phyloP scores from a whole-genome alignment of 2,797 vertebrate genomes.

The Sebastiscus tertius region DNA sequence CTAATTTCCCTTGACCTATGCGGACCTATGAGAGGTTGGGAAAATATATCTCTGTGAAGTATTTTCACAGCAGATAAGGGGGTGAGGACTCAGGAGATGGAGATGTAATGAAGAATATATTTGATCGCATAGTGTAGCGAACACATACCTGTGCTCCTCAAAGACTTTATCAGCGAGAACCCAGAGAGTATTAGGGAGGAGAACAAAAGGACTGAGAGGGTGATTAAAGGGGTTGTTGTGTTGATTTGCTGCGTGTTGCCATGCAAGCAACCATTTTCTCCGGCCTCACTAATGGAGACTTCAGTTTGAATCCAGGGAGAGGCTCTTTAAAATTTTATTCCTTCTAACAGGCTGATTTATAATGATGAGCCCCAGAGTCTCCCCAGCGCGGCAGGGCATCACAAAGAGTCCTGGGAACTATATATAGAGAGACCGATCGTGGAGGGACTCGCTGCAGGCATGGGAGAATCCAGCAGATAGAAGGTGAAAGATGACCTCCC shows the following conservation, averaged over 20 bases:
- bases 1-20: constrained; percentile 63
- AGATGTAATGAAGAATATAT: constrained; percentile 30
- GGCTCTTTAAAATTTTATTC: constrained; percentile 82
- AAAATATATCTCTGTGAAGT: constrained; percentile 30
- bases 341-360: constrained; percentile 81
- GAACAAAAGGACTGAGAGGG: constrained; percentile 41
- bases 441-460: constrained; percentile 58
- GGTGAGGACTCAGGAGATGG: not conserved
- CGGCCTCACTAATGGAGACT: constrained; percentile 79
- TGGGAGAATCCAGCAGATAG: constrained; percentile 61
- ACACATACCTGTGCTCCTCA: constrained; percentile 9
- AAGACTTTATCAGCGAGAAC: constrained; percentile 7
- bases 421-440: constrained; percentile 54
- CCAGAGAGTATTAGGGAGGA: constrained; percentile 2
- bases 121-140: constrained; percentile 2
- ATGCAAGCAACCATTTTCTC: constrained; percentile 72
- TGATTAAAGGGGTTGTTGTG: constrained; percentile 68
- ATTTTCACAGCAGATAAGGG: constrained; percentile 22
- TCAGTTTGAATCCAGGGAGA: constrained; percentile 72
- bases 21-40: constrained; percentile 54
- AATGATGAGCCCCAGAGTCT: constrained; percentile 75
- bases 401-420: constrained; percentile 68
- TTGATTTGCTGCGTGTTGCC: constrained; percentile 74
- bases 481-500: constrained; percentile 70
- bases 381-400: constrained; percentile 64